Base-by-base conservation (phyloP, 2,113 vertebrate genomes). In the Syrmaticus mikado region DNA sequence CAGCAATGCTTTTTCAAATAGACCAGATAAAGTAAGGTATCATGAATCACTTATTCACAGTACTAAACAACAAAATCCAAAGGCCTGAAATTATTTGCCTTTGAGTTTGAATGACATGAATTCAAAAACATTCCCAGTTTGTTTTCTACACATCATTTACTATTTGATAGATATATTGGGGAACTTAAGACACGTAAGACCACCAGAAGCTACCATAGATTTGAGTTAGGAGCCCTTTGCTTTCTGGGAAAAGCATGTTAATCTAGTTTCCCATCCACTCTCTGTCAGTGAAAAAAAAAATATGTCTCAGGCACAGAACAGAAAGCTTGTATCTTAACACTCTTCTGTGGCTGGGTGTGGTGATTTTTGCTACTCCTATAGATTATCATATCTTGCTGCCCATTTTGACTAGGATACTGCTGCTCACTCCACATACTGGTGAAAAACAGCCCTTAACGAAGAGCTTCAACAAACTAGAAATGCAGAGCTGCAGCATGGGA, bases 241-340 rank as follows among this genome's bases (percentile, higher is more conserved):
- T 77, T 95, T 77, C 72, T 10, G 17, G 45, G 85, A 66, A 93
- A 93, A 74, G 60, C 41, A n/a, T 11, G 58, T 79, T 30, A 87
- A 61, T 22, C 17, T 58, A 53, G 24, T 65, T 89, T 40, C 17
- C 11, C 57, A 40, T 83, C 20, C 18, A 40, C 16, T 53, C 40
- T 87, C 93, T 94, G 90, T 95, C 94, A 96, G 87, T 83, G 68
- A 74, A 77, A 81, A 81, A 81, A 81, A 28, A 95, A 91, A 70
- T 55, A 74, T n/a, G 79, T 88, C 91, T 78, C 55, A 70, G 73
- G 67, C 75, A 82, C 16, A 78, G 38, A 90, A 93, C 60, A 86
- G 61, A 95, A 85, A 88, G 41, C 79, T 61, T 79, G 36, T 52
- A 52, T 71, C 68, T 90, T 95, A 95, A 93, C 93, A 74, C 25